Evolutionary conservation across 35 echinoderm and acorn worm genomes (phyloP).

Genomic region (Ptychodera flava): DNA sequence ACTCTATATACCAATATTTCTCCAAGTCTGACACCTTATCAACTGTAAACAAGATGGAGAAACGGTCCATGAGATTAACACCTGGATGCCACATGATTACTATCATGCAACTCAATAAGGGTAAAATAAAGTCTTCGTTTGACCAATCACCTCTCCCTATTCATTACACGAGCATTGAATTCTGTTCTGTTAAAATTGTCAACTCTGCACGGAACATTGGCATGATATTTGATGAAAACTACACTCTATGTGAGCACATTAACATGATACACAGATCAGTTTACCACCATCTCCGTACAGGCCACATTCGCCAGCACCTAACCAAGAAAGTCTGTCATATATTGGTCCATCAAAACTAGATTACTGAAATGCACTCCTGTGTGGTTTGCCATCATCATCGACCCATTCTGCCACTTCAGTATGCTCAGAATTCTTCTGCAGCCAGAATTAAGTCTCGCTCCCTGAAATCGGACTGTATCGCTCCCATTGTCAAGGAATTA

Average conservation of each 20-base stretch:
- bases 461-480: neutral
- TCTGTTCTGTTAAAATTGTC: neutral
- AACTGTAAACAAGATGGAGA: too few species aligned
- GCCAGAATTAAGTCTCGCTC: neutral
- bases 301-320: neutral
- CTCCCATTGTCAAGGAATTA: neutral
- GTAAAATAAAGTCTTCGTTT: neutral
- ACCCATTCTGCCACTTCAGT: neutral
- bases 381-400: neutral
- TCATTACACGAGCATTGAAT: neutral
- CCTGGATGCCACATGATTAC: too few species aligned
- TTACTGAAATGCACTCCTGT: neutral
- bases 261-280: neutral
- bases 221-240: neutral
- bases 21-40: too few species aligned
- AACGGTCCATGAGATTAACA: too few species aligned
- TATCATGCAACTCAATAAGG: too few species aligned
- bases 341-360: neutral
- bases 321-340: neutral
- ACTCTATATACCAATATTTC: too few species aligned
- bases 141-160: neutral
- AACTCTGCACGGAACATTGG: neutral
- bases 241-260: neutral
- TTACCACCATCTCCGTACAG: neutral
- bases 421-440: neutral